Evolutionary conservation across 2,113 vertebrate species (phyloP).

Genomic region (Mustela lutreola): DNA sequence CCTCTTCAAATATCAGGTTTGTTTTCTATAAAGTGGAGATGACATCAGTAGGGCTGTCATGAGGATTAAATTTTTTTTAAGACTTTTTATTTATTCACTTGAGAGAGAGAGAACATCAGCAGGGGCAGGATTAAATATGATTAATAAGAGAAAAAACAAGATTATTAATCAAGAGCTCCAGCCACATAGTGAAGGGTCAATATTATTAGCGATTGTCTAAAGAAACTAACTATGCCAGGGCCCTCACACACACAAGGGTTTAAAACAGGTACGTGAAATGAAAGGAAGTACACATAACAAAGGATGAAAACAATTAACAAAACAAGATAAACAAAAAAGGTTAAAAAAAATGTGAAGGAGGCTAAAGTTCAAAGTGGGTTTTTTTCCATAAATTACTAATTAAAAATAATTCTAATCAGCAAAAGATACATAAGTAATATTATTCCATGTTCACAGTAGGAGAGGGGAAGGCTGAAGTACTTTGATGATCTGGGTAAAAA

Average conservation of each 20-base stretch:
- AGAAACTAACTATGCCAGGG: neutral
- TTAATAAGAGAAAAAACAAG: neutral
- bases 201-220: neutral
- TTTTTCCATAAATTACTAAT: neutral
- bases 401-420: neutral
- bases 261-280: neutral
- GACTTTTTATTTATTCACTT: neutral
- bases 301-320: neutral
- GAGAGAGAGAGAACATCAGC: neutral
- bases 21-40: neutral
- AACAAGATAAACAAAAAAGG: neutral
- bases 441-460: neutral
- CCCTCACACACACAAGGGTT: neutral
- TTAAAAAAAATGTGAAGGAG: neutral
- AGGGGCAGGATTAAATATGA: neutral
- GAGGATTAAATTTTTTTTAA: neutral
- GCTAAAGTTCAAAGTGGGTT: neutral
- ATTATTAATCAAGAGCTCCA: neutral
- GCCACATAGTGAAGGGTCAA: neutral
- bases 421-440: neutral
- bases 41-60: neutral
- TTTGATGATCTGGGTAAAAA: neutral
- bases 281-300: neutral
- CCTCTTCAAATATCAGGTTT: neutral
- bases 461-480: neutral